phyloP scores from a whole-genome alignment of 1,140 invertebrate species.

The Bombus waltoni region DNA sequence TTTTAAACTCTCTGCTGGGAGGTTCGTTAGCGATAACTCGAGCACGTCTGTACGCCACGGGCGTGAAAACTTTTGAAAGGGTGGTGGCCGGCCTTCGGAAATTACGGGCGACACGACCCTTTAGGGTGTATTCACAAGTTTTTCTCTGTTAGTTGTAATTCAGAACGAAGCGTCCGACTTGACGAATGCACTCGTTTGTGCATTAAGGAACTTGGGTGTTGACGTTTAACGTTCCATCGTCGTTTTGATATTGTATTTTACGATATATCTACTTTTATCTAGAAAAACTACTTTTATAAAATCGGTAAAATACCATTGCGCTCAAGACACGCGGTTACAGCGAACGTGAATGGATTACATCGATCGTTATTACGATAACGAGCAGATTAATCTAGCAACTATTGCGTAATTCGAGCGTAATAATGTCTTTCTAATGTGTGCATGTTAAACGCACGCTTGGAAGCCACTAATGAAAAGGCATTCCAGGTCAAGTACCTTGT shows the following conservation, averaged over 20 bases:
- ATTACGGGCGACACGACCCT: constrained; percentile 44
- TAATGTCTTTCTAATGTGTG: constrained; percentile 2
- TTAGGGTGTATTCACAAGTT: constrained; percentile 47
- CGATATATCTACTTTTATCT: not conserved
- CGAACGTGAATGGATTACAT: not conserved
- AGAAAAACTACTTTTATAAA: not conserved
- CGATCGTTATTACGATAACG: not conserved
- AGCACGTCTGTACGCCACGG: constrained; percentile 56
- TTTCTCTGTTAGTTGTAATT: constrained; percentile 46
- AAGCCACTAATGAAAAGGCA: constrained; percentile 53
- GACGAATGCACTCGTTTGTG: constrained; percentile 20
- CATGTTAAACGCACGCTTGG: constrained; percentile 14
- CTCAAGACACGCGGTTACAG: not conserved
- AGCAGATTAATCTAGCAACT: constrained; percentile 1
- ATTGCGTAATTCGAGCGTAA: constrained; percentile 27
- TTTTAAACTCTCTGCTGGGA: constrained; percentile 69
- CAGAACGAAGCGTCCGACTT: constrained; percentile 1
- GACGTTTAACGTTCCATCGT: not conserved
- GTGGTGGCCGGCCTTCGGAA: constrained; percentile 53
- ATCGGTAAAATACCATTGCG: not conserved
- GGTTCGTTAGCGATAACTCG: constrained; percentile 71
- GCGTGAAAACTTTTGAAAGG: constrained; percentile 57
- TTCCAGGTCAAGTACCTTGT: constrained; percentile 48
- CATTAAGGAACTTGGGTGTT: constrained; percentile 7
- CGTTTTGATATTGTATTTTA: not conserved